A percentile compares a stretch with the other conserved stretches of the same genome.
phyloP scores from a whole-genome alignment of 2,888 invertebrate species.

The Drosophila infuscata region DNA sequence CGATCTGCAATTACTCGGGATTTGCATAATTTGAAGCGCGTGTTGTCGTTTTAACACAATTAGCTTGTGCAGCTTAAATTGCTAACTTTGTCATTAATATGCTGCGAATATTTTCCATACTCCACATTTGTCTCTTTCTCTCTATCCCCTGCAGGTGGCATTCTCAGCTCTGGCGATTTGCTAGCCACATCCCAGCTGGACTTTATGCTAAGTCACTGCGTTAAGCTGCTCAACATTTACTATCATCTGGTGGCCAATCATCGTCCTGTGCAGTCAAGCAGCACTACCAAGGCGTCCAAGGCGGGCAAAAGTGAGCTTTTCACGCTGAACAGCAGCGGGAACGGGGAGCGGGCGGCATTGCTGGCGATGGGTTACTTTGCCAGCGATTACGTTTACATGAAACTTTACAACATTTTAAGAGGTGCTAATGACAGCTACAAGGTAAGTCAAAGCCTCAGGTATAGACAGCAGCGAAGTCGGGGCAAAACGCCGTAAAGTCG shows the following conservation, averaged over 20 bases:
- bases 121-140: neutral
- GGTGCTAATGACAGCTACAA: slow-evolving; percentile 95
- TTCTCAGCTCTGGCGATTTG: slow-evolving; percentile 60
- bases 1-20: slow-evolving; percentile 54
- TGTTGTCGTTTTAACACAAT: slow-evolving; percentile 64
- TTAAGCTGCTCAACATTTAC: slow-evolving; percentile 85
- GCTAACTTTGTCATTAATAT: slow-evolving; percentile 70
- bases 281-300: slow-evolving; percentile 62
- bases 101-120: slow-evolving; percentile 28
- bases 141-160: slow-evolving; percentile 52
- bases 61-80: slow-evolving; percentile 44
- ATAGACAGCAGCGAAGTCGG: slow-evolving; percentile 32
- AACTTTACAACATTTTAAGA: slow-evolving; percentile 92
- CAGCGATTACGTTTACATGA: slow-evolving; percentile 92
- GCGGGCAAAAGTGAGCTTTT: slow-evolving; percentile 81
- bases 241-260: slow-evolving; percentile 84
- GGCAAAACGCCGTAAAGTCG: slow-evolving; percentile 63
- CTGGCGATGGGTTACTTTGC: slow-evolving; percentile 87
- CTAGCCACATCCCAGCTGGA: slow-evolving; percentile 62
- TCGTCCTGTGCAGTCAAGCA: slow-evolving; percentile 76
- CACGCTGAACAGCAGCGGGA: slow-evolving; percentile 50
- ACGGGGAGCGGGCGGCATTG: slow-evolving; percentile 73
- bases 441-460: slow-evolving; percentile 86
- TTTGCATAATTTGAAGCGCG: slow-evolving; percentile 65
- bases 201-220: slow-evolving; percentile 81